Conservation (phyloP, 2,888 invertebrate species). For the Myopa testacea region DNA sequence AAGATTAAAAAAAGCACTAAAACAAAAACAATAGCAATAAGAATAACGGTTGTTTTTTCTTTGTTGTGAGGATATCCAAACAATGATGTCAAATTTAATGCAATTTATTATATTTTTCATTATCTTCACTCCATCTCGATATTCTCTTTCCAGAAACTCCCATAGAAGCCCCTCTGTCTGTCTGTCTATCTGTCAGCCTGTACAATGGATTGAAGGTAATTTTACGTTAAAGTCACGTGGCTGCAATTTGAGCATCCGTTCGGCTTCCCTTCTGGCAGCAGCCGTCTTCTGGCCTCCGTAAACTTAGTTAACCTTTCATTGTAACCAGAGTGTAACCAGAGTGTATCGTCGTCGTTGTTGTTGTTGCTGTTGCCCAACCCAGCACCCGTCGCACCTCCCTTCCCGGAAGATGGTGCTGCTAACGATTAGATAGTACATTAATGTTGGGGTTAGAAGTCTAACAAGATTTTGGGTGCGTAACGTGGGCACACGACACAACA, state of each 20-base stretch:
- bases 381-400: slow-evolving; percentile 34
- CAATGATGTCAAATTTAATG: slow-evolving; percentile 63
- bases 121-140: slow-evolving; percentile 51
- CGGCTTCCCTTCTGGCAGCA: slow-evolving; percentile 41
- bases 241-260: slow-evolving; percentile 65
- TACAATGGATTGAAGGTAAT: slow-evolving; percentile 49
- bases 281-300: neutral
- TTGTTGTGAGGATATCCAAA: slow-evolving; percentile 19
- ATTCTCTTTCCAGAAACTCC: slow-evolving; percentile 31
- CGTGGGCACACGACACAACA: slow-evolving; percentile 46
- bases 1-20: neutral
- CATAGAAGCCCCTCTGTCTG: neutral
- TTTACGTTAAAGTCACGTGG: slow-evolving; percentile 67
- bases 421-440: slow-evolving; percentile 53
- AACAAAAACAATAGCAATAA: neutral
- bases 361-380: slow-evolving; percentile 31
- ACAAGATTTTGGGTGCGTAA: slow-evolving; percentile 48
- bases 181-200: neutral
- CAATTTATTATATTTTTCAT: slow-evolving; percentile 65
- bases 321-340: slow-evolving; percentile 41
- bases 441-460: slow-evolving; percentile 46
- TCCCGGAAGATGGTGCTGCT: slow-evolving; percentile 1
- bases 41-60: neutral
- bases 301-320: slow-evolving; percentile 27
- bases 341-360: neutral